These are phyloP conservation scores for Oryzias curvinotus DNA, from an alignment of 2,113 vertebrate genomes.

Conservation along the genomic window DNA sequence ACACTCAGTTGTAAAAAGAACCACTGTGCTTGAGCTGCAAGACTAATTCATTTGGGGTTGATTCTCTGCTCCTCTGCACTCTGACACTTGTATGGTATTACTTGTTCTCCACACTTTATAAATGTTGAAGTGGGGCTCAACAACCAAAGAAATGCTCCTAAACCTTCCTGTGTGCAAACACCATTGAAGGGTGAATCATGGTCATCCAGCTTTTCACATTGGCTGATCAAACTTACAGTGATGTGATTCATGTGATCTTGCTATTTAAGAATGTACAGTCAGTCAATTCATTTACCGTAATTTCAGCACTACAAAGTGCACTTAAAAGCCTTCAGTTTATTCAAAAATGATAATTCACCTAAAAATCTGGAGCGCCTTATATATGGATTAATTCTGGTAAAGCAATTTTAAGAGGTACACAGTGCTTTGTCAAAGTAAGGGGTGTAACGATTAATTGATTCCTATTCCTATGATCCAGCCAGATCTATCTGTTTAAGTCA, in stretches of 20 bases:
- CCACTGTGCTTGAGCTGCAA: background rate
- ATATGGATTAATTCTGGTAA: no score
- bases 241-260: background rate
- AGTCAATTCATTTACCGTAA: no score
- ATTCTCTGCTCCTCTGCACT: slow-evolving; percentile 4
- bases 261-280: no score
- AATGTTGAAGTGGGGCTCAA: slow-evolving; percentile 14
- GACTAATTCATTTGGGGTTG: slow-evolving; percentile 10
- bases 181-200: slow-evolving; percentile 20
- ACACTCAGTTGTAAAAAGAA: background rate
- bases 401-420: no score
- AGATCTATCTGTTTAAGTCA: no score
- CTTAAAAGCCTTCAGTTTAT: no score
- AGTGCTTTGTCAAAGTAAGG: no score
- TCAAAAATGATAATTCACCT: no score
- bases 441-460: no score
- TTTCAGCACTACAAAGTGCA: no score
- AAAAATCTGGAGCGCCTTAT: no score
- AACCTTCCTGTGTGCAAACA: slow-evolving; percentile 16
- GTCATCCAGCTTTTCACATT: slow-evolving; percentile 3
- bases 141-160: slow-evolving; percentile 8
- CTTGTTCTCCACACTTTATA: slow-evolving; percentile 23
- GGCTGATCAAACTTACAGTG: background rate
- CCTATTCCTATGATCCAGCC: no score
- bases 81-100: slow-evolving; percentile 22